Evolutionary conservation across 1,140 invertebrate species (phyloP), one percentile per base, ranked within the genome.

Genomic region (Drosophila busckii): DNA sequence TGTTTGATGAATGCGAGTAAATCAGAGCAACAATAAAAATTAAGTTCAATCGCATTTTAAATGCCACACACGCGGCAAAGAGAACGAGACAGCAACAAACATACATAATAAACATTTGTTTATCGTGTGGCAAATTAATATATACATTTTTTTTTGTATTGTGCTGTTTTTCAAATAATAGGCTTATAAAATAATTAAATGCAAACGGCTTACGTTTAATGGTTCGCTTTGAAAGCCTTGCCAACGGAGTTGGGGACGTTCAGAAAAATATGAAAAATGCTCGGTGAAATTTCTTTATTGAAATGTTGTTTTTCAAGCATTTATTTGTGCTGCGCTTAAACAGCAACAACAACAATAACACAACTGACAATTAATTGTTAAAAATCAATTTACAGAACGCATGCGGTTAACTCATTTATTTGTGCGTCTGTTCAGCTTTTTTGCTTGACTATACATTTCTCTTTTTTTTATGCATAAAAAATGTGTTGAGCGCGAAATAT

Each of bases 11-110:
- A 53, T 46, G 50, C 29, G 42, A 44, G 53, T 34, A 59, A 75
- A 76, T 76, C 65, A 70, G 52, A 59, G 69, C 70, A 73, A 73
- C 70, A 75, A 75, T 75, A 69, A 75, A 75, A 76, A 70, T 76
- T 69, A 76, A 75, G 70, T 75, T 76, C 42, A 75, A 75, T 59
- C 70, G 46, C 63, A 55, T 52, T 75, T 75, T 75, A 73, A 69
- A 75, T 59, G 65, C 64, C 58, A 19, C 12, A n/a, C 46, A 12
- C 15, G 16, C 10, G 28, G 32, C 22, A 42, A 10, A 10, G 4
- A 16, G n/a, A 12, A 12, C n/a, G 44, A 29, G 38, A 49, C 58
- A 37, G 52, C 62, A 58, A 52, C 40, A 66, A 42, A 35, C 58
- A 44, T 46, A 35, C 58, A 44, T 46, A 20, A 66, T 49, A 68